Base-by-base conservation (phyloP, 2,888 invertebrate species). In the Callyntrura guangdongensis region DNA sequence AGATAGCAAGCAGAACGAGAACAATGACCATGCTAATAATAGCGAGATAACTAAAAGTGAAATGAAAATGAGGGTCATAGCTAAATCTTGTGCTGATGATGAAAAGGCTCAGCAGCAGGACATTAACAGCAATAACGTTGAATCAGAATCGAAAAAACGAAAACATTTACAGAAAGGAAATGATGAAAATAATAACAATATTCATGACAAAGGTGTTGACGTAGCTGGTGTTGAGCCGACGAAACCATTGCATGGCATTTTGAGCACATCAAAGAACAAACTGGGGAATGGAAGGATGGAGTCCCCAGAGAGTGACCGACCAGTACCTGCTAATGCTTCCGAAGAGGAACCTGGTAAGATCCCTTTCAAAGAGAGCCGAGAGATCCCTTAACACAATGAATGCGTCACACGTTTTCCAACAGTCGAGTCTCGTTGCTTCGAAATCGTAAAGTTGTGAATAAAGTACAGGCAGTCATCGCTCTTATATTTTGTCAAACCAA, bases 211-310 rank as follows among this genome's bases (percentile, higher is more conserved):
- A 74, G 72, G 45, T 72, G 61, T 36, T 27, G 84, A 84, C 59
- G 88, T 87, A 67, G 84, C 89, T 22, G 36, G 36, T 86, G 64
- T 72, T 84, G 87, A 90, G 86, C 56, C 59, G 69, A 64, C 64
- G 20, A 92, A 91, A 84, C 92, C 92, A 53, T 91, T 92, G 92
- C 92, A 92, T 92, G 92, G 92, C 82, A 92, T 92, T 91, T 89
- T 92, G 90, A 92, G 91, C 89, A 90, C 88, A 25, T 90, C 91
- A 79, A 91, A 89, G 82, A 87, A 91, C 87, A 89, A 64, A 91
- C 84, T 91, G 92, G 91, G 88, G 85, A 92, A 85, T 88, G 91
- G 92, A 79, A 89, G 90, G 79, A 88, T 84, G 87, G 92, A 90
- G 22, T 89, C 90, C 25, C 88, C 91, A 72, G 56, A 59, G 81